Conservation (phyloP, 2,888 invertebrate genomes). For the Ophonus ardosiacus region DNA sequence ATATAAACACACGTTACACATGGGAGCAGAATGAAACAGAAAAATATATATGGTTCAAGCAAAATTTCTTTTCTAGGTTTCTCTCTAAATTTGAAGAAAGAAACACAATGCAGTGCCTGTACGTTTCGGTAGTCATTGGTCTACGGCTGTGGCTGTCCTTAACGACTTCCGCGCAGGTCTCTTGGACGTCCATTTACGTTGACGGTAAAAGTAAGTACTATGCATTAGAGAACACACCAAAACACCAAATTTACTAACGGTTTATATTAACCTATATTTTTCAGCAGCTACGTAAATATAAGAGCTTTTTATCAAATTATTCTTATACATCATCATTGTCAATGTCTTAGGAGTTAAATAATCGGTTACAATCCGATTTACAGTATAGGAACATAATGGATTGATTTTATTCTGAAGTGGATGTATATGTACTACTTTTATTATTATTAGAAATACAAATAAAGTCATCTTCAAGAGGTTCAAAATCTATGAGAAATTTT, state of each 20-base stretch:
- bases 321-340: too few species aligned
- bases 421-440: too few species aligned
- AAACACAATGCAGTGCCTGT: constrained; percentile 26
- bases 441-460: too few species aligned
- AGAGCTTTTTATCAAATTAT: too few species aligned
- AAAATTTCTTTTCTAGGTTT: neutral
- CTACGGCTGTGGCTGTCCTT: neutral
- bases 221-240: neutral
- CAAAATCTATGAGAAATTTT: too few species aligned
- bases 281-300: too few species aligned
- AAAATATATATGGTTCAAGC: neutral
- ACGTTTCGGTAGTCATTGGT: neutral
- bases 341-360: too few species aligned
- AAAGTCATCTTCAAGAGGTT: too few species aligned
- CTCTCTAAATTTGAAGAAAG: neutral
- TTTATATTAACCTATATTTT: too few species aligned
- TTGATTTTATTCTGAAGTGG: neutral
- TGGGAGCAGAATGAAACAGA: neutral
- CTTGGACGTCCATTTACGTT: constrained; percentile 62
- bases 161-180: constrained; percentile 43
- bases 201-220: constrained; percentile 59
- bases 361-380: too few species aligned
- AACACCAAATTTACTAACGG: neutral
- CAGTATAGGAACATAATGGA: too few species aligned
- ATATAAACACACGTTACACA: neutral